Base-by-base conservation (phyloP, 2,797 vertebrate genomes). In the Takifugu ocellatus region DNA sequence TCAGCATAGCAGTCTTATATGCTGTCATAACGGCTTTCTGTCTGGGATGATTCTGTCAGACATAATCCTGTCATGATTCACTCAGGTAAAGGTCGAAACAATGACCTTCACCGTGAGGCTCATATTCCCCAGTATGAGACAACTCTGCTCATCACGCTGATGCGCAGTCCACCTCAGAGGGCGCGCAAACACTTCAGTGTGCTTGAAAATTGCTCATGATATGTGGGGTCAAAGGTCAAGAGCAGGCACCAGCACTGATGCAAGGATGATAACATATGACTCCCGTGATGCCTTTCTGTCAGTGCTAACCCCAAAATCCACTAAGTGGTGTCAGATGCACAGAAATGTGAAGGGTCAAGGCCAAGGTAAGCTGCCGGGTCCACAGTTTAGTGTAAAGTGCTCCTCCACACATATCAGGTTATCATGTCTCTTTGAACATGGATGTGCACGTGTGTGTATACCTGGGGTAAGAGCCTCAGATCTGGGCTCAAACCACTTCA, bases 191-290 rank as follows among this genome's bases (percentile, higher is more conserved):
- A n/a, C 51, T 25, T 51, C 15, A 47, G 39, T 59, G 66, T 31
- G 70, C 63, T 59, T 49, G 26, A 51, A 75, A 75, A 68, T 17
- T 58, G 62, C 71, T 64, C 63, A 55, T 62, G 49, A 53, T 73
- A 46, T 49, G 50, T 24, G 16, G 42, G 65, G 75, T 76, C 12
- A 74, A 69, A 81, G 81, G 87, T 89, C 83, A 86, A 82, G 86
- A 84, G 59, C 66, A 61, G 74, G 79, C 71, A 46, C 70, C 74
- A 63, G 62, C 51, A 52, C 75, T 78, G 77, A 85, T 42, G 83
- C 86, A 85, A 83, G 57, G 54, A 70, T 72, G 69, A 72, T 86
- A 78, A 88, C 78, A 66, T 82, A 78, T 29, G 81, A 83, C 67
- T 81, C 87, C 87, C 77, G 63, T 65, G 79, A 80, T 78, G 78